A percentile compares a stretch with the other conserved stretches of the same genome.
phyloP scores from a whole-genome alignment of 2,888 invertebrate species.

The Melangyna quadrimaculata region DNA sequence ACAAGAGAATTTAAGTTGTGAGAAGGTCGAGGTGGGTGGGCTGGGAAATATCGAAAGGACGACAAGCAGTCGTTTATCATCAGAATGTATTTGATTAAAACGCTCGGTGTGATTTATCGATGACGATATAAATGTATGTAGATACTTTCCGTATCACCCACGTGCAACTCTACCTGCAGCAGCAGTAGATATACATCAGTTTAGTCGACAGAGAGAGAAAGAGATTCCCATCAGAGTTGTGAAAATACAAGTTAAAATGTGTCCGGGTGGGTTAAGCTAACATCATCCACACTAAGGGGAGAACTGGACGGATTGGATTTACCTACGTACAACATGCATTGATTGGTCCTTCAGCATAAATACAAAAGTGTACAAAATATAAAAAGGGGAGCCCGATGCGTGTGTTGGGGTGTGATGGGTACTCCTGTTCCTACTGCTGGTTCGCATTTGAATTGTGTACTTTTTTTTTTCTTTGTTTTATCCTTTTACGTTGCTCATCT shows the following conservation, averaged over 20 bases:
- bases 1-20: not conserved
- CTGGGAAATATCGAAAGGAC: not conserved
- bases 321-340: slow-evolving; percentile 46
- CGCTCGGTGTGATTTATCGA: slow-evolving; percentile 61
- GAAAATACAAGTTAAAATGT: slow-evolving; percentile 30
- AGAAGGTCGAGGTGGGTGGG: not conserved
- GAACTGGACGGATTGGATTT: not conserved
- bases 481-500: not conserved
- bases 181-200: too few species aligned
- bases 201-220: too few species aligned
- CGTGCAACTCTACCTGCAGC: too few species aligned
- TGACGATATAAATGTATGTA: slow-evolving; percentile 50
- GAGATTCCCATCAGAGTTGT: not conserved
- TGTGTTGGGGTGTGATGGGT: slow-evolving; percentile 40
- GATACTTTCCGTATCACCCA: not conserved
- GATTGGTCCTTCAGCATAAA: slow-evolving; percentile 52
- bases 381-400: slow-evolving; percentile 46
- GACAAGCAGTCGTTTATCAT: slow-evolving; percentile 56
- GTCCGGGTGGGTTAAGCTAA: slow-evolving; percentile 45
- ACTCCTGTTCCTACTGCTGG: too few species aligned
- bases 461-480: not conserved
- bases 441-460: slow-evolving; percentile 59
- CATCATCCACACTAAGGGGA: slow-evolving; percentile 20
- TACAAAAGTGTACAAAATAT: not conserved
- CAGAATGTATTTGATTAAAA: slow-evolving; percentile 62